Evolutionary conservation across 2,797 vertebrate genomes (phyloP).

Genomic region (Hirundo rustica): DNA sequence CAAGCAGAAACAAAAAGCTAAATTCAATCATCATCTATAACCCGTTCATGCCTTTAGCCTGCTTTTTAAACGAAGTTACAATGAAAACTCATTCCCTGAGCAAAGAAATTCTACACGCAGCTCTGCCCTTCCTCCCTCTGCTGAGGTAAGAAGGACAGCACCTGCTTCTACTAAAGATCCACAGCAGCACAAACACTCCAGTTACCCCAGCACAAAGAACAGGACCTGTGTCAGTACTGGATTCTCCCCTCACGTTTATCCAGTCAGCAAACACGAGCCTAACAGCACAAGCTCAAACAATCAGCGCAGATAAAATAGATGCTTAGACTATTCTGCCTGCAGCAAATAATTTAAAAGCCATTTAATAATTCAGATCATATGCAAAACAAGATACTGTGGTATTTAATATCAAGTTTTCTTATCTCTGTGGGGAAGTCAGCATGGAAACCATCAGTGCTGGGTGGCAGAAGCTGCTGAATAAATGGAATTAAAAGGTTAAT

Average conservation of each 20-base stretch:
- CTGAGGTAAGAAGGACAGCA: neutral
- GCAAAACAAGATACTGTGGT: neutral
- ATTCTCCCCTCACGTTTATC: neutral
- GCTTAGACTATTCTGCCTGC: neutral
- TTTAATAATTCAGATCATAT: neutral
- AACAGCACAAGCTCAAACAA: neutral
- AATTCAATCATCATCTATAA: neutral
- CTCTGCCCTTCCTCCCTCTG: neutral
- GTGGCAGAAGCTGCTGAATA: neutral
- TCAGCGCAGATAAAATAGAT: neutral
- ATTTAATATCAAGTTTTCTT: neutral
- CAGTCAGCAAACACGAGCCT: neutral
- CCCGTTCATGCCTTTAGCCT: accelerated
- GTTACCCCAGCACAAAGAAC: neutral
- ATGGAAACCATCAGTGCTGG: neutral
- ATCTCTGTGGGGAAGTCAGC: neutral
- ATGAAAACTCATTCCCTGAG: neutral
- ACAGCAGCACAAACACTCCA: neutral
- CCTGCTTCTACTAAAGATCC: neutral
- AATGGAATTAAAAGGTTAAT: neutral
- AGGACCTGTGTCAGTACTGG: neutral
- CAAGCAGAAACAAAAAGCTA: neutral
- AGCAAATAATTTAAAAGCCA: neutral
- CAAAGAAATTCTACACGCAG: neutral
- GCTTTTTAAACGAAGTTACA: neutral